Percentiles rank a stretch among this genome's conserved stretches.
phyloP scores from a whole-genome alignment of 2,797 vertebrate species.

The Erethizon dorsatum region DNA sequence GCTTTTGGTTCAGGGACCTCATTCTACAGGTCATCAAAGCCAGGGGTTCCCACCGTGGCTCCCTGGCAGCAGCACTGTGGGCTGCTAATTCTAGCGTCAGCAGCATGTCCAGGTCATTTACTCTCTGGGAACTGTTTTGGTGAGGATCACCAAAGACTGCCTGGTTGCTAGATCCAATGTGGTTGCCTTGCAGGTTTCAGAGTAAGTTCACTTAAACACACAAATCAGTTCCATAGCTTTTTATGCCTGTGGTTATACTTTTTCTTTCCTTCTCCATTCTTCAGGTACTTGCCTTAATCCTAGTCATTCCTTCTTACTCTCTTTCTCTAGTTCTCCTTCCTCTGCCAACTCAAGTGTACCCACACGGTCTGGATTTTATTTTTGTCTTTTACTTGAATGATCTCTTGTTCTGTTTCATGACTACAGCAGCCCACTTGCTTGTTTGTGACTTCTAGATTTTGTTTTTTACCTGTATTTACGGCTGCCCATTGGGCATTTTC shows the following conservation, averaged over 20 bases:
- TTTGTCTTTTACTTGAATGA: conserved; percentile 14
- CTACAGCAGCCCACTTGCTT: background rate
- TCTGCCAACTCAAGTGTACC: background rate
- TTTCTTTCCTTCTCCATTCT: background rate
- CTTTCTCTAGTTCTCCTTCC: background rate
- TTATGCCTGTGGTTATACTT: background rate
- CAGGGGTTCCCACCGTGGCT: background rate
- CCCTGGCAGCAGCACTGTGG: background rate
- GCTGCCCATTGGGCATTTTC: background rate
- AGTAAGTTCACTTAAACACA: background rate
- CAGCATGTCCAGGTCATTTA: background rate
- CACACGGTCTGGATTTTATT: background rate
- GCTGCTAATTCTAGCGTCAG: background rate
- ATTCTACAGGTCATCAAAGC: background rate
- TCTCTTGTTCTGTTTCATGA: background rate
- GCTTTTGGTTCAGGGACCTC: background rate
- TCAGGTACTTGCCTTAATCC: background rate
- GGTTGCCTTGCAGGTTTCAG: background rate
- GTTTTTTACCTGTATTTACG: background rate
- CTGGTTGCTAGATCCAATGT: background rate
- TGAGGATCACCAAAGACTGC: background rate
- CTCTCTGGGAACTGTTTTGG: background rate
- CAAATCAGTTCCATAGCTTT: background rate
- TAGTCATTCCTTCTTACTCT: background rate
- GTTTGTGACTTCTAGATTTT: conserved; percentile 4